Conservation (phyloP, 2,888 invertebrate species). For the Mylabris sibirica region DNA sequence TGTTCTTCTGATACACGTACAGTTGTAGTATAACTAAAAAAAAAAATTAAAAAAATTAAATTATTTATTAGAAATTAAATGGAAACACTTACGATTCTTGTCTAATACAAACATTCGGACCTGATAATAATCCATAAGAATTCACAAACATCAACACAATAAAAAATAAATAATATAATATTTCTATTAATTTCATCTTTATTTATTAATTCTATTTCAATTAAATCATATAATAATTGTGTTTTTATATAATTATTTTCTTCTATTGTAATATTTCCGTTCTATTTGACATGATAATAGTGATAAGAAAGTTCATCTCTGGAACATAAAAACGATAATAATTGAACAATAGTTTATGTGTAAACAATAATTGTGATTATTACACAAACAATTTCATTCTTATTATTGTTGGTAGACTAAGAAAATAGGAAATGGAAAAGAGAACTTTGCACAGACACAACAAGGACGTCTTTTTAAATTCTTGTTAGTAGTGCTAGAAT, state of each 20-base stretch:
- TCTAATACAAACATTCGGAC: conserved; percentile 81
- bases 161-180: conserved; percentile 23
- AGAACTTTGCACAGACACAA: no score
- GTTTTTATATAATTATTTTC: conserved; percentile 20
- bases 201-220: no score
- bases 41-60: conserved; percentile 14
- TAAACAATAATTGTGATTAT: neutral
- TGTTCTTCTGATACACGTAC: conserved; percentile 81
- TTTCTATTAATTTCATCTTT: no score
- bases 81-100: conserved; percentile 74
- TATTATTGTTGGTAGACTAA: neutral
- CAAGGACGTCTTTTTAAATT: no score
- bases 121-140: conserved; percentile 50
- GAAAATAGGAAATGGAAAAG: no score
- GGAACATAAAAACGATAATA: conserved; percentile 22
- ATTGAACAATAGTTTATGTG: neutral
- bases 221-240: neutral
- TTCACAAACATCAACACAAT: conserved; percentile 16
- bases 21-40: conserved; percentile 77
- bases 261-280: conserved; percentile 20
- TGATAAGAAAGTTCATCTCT: conserved; percentile 27
- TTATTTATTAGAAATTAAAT: no score
- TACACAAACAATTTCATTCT: neutral
- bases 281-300: conserved; percentile 32
- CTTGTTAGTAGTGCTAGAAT: no score